Percentiles rank a stretch among this genome's conserved stretches.
Evolutionary conservation across 2,888 invertebrate species (phyloP).

Genomic region (Hirudinaria manillensis): DNA sequence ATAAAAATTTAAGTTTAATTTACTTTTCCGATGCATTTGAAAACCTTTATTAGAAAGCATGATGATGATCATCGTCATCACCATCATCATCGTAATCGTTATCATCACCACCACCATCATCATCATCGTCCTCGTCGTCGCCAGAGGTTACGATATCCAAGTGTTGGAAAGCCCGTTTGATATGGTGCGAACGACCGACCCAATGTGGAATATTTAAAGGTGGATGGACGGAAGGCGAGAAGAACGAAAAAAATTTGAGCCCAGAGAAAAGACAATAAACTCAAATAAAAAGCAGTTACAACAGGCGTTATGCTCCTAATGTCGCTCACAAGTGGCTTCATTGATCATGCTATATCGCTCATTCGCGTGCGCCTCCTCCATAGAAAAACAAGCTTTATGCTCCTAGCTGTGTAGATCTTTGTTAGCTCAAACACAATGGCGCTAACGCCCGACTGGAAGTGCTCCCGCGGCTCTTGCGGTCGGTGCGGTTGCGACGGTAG

Average conservation of each 20-base stretch:
- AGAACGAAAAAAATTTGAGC: background rate
- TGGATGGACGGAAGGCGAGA: background rate
- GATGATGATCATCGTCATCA: conserved; percentile 17
- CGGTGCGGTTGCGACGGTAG: background rate
- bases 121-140: background rate
- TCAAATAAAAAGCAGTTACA: conserved; percentile 7
- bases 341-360: conserved; percentile 14
- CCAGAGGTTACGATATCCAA: background rate
- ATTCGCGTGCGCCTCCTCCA: background rate
- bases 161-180: too few relatives aligned
- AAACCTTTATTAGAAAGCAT: background rate
- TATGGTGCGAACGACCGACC: background rate
- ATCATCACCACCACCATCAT: conserved; percentile 19
- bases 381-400: conserved; percentile 13
- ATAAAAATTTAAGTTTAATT: too few relatives aligned
- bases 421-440: conserved; percentile 6
- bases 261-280: conserved; percentile 8
- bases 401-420: background rate
- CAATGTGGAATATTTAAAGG: background rate
- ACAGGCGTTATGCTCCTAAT: conserved; percentile 8
- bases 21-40: too few relatives aligned
- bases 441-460: background rate
- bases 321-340: conserved; percentile 8
- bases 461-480: background rate
- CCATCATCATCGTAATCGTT: conserved; percentile 6